phyloP scores from a whole-genome alignment of 1,140 invertebrate genomes.

The Conus betulinus region DNA sequence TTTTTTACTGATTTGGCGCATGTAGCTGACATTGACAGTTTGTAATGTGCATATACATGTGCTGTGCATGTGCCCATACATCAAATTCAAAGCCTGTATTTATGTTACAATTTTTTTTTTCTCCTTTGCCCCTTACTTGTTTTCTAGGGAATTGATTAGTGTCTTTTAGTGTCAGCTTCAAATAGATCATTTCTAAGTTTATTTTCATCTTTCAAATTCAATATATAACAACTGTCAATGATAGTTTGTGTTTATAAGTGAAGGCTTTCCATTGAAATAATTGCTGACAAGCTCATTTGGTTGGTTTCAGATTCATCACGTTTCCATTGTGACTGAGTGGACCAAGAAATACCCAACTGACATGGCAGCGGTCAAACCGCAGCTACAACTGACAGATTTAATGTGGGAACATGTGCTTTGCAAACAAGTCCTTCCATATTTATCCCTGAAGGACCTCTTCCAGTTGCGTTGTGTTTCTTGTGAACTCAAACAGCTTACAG shows the following conservation, averaged over 20 bases:
- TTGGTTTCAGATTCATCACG: background rate
- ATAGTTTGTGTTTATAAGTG: too few relatives aligned
- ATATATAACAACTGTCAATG: background rate
- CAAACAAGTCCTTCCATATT: slow-evolving; percentile 54
- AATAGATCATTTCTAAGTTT: background rate
- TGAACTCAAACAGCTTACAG: slow-evolving; percentile 51
- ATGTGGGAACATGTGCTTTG: slow-evolving; percentile 70
- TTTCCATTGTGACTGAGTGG: background rate
- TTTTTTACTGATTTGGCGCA: too few relatives aligned
- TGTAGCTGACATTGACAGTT: too few relatives aligned
- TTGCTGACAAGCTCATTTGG: background rate
- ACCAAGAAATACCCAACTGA: background rate
- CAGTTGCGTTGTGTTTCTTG: slow-evolving; percentile 53
- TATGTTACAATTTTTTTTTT: too few relatives aligned
- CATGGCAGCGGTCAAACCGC: background rate
- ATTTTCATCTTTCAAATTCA: too few relatives aligned
- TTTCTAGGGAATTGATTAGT: too few relatives aligned
- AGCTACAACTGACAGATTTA: slow-evolving; percentile 47
- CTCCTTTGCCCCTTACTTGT: too few relatives aligned
- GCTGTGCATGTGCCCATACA: too few relatives aligned
- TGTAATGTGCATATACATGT: too few relatives aligned
- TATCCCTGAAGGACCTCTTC: slow-evolving; percentile 59
- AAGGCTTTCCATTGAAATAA: background rate
- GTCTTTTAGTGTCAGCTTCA: background rate
- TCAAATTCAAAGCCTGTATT: too few relatives aligned